Evolutionary conservation across 2,797 vertebrate genomes (phyloP).

Genomic region (Tinamus major): DNA sequence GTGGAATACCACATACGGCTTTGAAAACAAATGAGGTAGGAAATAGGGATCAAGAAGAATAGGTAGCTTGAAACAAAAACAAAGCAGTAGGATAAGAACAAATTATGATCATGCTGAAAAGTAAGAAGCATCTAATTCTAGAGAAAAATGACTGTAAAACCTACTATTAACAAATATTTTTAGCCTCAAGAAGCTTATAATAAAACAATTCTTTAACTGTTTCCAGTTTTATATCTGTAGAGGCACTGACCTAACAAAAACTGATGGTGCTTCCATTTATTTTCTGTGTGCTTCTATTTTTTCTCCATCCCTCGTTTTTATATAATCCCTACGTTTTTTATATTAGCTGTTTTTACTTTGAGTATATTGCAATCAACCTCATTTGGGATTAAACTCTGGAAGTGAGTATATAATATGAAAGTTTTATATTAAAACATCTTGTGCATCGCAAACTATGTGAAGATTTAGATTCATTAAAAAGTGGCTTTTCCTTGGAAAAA

Average conservation of each 20-base stretch:
- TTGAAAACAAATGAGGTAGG: not conserved
- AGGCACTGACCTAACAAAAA: not conserved
- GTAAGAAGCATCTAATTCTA: not conserved
- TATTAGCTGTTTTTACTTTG: not conserved
- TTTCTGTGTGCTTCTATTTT: not conserved
- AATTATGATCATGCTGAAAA: not conserved
- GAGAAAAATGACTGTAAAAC: not conserved
- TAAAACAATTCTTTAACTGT: not conserved
- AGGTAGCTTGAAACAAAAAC: not conserved
- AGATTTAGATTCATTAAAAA: not conserved
- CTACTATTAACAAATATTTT: not conserved
- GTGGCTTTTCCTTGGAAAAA: not conserved
- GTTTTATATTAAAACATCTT: not conserved
- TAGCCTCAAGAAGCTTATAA: not conserved
- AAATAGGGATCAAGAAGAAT: not conserved
- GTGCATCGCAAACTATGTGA: not conserved
- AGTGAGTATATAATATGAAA: not conserved
- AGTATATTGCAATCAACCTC: not conserved
- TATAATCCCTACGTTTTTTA: not conserved
- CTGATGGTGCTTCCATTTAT: not conserved
- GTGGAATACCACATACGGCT: not conserved
- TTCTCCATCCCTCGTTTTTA: not conserved
- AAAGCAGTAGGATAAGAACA: not conserved
- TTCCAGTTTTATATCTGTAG: not conserved
- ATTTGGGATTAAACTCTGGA: not conserved